Evolutionary conservation across 2,113 vertebrate genomes (phyloP), one percentile per base, ranked within the genome.

Genomic region (Cyanocitta stelleri): DNA sequence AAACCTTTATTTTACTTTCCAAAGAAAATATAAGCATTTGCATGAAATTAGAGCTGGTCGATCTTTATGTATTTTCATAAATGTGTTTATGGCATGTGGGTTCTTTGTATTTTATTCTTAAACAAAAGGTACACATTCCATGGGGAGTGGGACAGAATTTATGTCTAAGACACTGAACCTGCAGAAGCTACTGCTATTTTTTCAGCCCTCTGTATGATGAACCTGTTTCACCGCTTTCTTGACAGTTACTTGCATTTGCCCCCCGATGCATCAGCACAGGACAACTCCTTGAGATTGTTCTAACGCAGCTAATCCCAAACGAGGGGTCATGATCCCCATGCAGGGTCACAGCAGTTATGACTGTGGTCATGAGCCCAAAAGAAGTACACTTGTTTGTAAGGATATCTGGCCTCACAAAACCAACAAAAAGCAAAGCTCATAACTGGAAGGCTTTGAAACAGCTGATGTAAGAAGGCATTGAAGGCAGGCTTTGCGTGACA

Each of bases 1-100:
- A 66, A 80, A 46, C 5, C 11, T 72, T 64, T 19, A 5, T 62
- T 80, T 48, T 46, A 33, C 13, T 66, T 86, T 39, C 32, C 18
- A 66, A 61, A 88, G 26, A 41, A 74, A 72, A 67, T 4, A 43
- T 4, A 67, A 76, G 3, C 3, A 73, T 51, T 91, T 86, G 9
- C 10, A 71, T 63, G 1, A 54, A 71, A 58, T 83, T 26, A 74
- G 23, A 51, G 21, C 10, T 55, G 18, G 9, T 32, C 58, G 23
- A 29, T 54, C 46, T 81, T 72, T 51, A 74, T 8, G 6, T 33
- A 46, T 72, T 89, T 85, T 77, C 37, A 15, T 26, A 80, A 58
- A 61, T 30, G 12, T 3, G 15, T 49, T 86, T 51, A 80, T 0
- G 0, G 26, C 2, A 0, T 3, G 35, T 18, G 29, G 7, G 5